A percentile compares a stretch with the other conserved stretches of the same genome.
Conservation (phyloP, 1,140 invertebrate species). For the Nasonia vitripennis region DNA sequence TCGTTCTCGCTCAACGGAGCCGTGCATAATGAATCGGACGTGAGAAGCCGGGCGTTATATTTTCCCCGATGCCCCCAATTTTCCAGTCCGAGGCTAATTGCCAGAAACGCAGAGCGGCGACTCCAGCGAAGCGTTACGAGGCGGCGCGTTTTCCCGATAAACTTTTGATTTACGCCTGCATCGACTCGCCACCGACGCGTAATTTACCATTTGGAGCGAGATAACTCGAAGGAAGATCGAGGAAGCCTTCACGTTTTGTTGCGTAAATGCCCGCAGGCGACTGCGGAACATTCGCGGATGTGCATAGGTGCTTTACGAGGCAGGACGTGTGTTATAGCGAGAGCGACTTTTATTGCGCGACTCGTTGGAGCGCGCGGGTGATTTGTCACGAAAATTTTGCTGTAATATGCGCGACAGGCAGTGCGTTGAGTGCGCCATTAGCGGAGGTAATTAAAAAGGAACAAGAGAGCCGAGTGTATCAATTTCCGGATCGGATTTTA, state of each 20-base stretch:
- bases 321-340: background rate
- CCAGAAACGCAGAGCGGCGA: conserved; percentile 27
- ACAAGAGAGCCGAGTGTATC: no score
- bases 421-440: background rate
- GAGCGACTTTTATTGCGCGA: background rate
- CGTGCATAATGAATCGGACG: conserved; percentile 33
- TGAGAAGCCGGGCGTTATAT: background rate
- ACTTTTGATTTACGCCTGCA: conserved; percentile 5
- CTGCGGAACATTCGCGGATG: background rate
- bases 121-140: conserved; percentile 26
- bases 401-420: background rate
- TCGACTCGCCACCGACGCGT: background rate
- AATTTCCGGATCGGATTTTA: no score
- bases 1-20: background rate
- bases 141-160: background rate
- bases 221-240: no score
- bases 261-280: background rate
- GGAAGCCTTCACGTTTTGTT: no score
- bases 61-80: background rate
- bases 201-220: conserved; percentile 4
- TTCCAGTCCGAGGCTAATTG: conserved; percentile 37
- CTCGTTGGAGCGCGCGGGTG: background rate
- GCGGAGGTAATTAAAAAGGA: no score
- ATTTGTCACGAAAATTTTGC: conserved; percentile 4
- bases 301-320: background rate